phyloP scores from a whole-genome alignment of 2,888 invertebrate genomes.

The Caenorhabditis virilis region DNA sequence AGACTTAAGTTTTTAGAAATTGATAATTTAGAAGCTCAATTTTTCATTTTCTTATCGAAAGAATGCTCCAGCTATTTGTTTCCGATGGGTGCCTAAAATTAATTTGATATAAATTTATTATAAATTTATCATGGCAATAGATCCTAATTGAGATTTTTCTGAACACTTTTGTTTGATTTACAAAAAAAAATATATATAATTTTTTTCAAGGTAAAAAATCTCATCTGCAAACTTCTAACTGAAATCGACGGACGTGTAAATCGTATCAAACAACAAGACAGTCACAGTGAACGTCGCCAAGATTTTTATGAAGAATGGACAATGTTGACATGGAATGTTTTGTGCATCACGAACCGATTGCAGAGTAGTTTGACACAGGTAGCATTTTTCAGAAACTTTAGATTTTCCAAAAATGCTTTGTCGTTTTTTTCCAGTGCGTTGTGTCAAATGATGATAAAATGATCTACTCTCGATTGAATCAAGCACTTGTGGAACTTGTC shows the following conservation, averaged over 20 bases:
- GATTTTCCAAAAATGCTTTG: too few relatives aligned
- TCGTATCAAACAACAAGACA: constrained; percentile 52
- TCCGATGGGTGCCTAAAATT: background rate
- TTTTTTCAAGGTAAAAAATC: constrained; percentile 55
- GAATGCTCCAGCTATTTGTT: background rate
- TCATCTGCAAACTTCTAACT: constrained; percentile 63
- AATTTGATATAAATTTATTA: background rate
- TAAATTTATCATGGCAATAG: background rate
- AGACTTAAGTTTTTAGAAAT: too few relatives aligned
- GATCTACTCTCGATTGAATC: constrained; percentile 63
- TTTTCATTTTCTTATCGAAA: background rate
- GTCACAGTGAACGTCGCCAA: constrained; percentile 32
- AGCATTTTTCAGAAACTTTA: too few relatives aligned
- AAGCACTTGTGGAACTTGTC: constrained; percentile 63
- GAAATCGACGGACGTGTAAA: constrained; percentile 64
- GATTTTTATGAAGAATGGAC: constrained; percentile 68
- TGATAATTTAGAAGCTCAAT: too few relatives aligned
- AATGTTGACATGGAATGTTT: constrained; percentile 67
- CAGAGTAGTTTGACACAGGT: constrained; percentile 52
- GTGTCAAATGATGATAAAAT: constrained; percentile 53
- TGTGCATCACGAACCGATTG: constrained; percentile 64
- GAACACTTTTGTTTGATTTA: background rate
- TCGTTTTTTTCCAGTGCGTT: constrained; percentile 17
- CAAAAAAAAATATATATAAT: background rate
- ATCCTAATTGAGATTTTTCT: background rate